Conservation (phyloP, 2,797 vertebrate genomes). For the Rhinella marina region DNA sequence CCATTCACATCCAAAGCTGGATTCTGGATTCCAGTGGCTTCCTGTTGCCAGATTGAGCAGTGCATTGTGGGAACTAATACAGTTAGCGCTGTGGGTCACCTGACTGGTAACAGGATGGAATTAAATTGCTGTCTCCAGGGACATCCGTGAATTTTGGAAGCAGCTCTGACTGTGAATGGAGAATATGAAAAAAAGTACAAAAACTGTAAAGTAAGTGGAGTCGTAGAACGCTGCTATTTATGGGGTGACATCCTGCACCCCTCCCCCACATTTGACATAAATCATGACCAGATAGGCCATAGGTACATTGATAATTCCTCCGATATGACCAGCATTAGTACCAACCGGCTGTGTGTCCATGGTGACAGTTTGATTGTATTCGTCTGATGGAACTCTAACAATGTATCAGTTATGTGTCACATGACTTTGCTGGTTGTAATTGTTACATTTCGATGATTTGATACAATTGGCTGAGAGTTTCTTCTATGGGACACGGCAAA, state of each 20-base stretch:
- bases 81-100: background rate
- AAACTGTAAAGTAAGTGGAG: too few relatives aligned
- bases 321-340: too few relatives aligned
- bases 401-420: background rate
- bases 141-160: background rate
- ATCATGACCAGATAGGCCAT: too few relatives aligned
- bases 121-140: background rate
- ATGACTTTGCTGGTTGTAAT: background rate
- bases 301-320: too few relatives aligned
- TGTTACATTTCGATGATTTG: background rate
- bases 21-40: background rate
- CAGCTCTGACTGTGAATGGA: background rate
- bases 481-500: background rate
- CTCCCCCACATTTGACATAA: too few relatives aligned
- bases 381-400: background rate
- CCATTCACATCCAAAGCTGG: background rate
- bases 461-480: background rate
- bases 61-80: constrained; percentile 1
- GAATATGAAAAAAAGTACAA: background rate
- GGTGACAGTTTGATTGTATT: too few relatives aligned
- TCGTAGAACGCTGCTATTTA: too few relatives aligned
- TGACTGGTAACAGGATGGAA: background rate
- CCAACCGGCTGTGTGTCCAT: too few relatives aligned
- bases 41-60: background rate
- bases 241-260: too few relatives aligned